phyloP scores from a whole-genome alignment of 2,113 vertebrate species.

The Plecotus auritus region DNA sequence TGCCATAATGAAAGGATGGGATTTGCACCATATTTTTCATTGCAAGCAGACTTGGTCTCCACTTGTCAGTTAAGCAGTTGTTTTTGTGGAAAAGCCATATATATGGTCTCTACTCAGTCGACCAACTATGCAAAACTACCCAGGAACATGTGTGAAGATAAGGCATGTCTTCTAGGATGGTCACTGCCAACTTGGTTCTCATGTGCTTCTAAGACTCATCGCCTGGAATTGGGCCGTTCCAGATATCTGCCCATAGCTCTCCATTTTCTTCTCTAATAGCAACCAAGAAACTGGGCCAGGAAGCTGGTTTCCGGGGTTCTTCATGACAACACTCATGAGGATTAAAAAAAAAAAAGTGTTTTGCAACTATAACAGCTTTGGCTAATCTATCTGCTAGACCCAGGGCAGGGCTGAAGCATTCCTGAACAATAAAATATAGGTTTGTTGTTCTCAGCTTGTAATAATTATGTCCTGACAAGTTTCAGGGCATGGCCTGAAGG shows the following conservation, averaged over 20 bases:
- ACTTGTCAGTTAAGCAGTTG: neutral
- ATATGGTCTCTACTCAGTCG: neutral
- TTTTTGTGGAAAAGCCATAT: neutral
- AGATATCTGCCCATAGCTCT: neutral
- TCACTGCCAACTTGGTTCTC: neutral
- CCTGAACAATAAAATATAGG: neutral
- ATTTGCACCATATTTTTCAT: constrained; percentile 50
- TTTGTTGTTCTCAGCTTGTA: neutral
- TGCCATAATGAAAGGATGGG: constrained; percentile 51
- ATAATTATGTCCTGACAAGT: neutral
- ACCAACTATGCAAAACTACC: neutral
- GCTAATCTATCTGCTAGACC: neutral
- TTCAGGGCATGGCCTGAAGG: neutral
- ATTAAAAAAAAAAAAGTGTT: neutral
- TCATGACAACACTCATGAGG: constrained; percentile 9
- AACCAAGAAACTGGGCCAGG: neutral
- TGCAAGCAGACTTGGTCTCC: neutral
- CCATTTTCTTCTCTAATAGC: neutral
- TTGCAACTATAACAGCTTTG: neutral
- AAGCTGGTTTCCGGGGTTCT: neutral
- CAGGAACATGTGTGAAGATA: neutral
- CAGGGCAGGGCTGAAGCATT: neutral
- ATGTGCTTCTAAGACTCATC: neutral
- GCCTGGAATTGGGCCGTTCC: neutral
- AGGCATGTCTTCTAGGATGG: neutral